These are phyloP conservation scores for Nyctibius grandis DNA, from an alignment of 2,797 vertebrate genomes.

Conservation along the genomic window DNA sequence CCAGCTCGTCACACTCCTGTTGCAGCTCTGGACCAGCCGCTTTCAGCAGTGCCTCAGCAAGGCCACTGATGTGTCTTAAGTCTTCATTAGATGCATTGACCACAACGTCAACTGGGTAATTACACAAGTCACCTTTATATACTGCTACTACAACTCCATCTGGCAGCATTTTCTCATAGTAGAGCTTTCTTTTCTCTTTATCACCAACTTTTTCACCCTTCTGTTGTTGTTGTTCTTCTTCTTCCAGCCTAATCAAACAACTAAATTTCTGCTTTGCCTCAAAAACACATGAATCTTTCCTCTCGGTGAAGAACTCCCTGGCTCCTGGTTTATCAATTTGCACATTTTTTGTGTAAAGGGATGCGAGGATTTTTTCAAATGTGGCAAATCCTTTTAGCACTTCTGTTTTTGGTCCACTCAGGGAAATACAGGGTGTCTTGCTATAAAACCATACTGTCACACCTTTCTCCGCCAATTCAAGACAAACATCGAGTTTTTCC, in stretches of 20 bases:
- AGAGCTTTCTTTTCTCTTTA: background rate
- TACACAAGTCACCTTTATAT: conserved; percentile 73
- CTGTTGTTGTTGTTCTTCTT: conserved; percentile 42
- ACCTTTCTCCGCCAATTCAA: conserved; percentile 24
- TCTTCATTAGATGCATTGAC: conserved; percentile 78
- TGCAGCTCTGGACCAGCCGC: background rate
- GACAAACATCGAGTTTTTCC: conserved; percentile 54
- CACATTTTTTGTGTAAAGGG: conserved; percentile 62
- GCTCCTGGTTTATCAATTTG: conserved; percentile 81
- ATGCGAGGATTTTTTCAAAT: conserved; percentile 39
- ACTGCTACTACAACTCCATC: conserved; percentile 73
- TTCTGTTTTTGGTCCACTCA: conserved; percentile 74
- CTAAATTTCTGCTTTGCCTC: conserved; percentile 48
- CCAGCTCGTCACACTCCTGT: background rate
- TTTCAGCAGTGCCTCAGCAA: background rate
- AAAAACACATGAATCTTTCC: conserved; percentile 19
- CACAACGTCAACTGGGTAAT: conserved; percentile 72
- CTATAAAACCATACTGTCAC: conserved; percentile 61
- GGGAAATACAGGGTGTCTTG: conserved; percentile 53
- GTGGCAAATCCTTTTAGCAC: conserved; percentile 51
- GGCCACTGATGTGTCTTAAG: background rate
- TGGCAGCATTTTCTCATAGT: conserved; percentile 51
- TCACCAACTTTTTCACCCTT: background rate
- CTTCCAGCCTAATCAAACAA: conserved; percentile 76
- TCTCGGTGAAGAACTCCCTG: conserved; percentile 76